Percentiles rank a stretch among this genome's conserved stretches.
Conservation (phyloP, 53 echinoderm and acorn worm genomes). For the Temnopleurus reevesii region DNA sequence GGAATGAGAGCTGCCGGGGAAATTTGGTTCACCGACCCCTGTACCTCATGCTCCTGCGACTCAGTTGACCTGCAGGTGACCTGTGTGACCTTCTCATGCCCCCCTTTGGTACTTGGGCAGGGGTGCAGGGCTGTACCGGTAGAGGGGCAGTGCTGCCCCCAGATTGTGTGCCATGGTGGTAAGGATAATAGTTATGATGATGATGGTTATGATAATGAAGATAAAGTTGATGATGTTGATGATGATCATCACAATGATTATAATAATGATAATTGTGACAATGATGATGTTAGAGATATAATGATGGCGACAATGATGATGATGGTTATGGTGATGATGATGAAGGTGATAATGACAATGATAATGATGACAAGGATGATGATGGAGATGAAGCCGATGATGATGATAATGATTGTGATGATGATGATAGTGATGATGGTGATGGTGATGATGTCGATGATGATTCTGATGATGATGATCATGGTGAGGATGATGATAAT, state of each 20-base stretch:
- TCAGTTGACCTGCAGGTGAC: not conserved
- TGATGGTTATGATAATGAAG: no score
- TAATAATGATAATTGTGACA: not conserved
- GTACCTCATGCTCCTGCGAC: constrained; percentile 55
- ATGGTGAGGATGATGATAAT: no score
- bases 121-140: constrained; percentile 57
- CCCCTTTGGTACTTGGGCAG: constrained; percentile 32
- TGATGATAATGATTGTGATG: no score
- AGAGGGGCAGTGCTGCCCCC: constrained; percentile 61
- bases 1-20: constrained; percentile 23
- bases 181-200: not conserved
- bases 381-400: no score
- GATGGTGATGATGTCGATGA: no score
- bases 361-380: no score
- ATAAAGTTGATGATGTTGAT: no score
- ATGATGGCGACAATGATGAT: not conserved
- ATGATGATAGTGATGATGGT: no score
- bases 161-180: constrained; percentile 59
- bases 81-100: constrained; percentile 55
- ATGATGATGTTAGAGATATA: not conserved
- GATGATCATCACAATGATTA: not conserved
- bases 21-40: constrained; percentile 60
- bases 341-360: no score
- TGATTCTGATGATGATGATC: no score
- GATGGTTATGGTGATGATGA: no score